Base-by-base conservation (phyloP, 2,113 vertebrate species). In the Pardalotus punctatus region DNA sequence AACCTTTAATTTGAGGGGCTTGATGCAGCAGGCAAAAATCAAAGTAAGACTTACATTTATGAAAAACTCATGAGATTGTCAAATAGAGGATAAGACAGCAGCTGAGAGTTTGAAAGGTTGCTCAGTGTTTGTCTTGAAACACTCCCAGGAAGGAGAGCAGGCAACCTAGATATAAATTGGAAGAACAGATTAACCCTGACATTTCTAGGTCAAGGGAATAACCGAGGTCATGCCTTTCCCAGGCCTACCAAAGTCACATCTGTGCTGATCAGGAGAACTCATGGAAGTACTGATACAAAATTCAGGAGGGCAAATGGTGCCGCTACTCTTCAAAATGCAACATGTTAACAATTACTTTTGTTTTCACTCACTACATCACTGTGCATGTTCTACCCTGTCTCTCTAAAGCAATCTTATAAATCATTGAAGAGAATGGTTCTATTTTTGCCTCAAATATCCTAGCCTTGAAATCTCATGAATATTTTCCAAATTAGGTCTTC, bases 391-490 rank as follows among this genome's bases (percentile, higher is more conserved):
- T 97, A 93, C 95, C 43, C 93, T 94, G 90, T 98, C 96, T 97
- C 74, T 96, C 96, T 97, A 95, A 98, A 98, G 97, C 93, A 97
- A 95, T 97, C 96, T 97, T 97, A 97, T 98, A 98, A 98, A 98
- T 98, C 96, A 97, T 98, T 98, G 96, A 98, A 96, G 94, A 97
- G 94, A 96, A 97, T 94, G 88, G 77, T 97, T 97, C 98, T 98
- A 97, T 98, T 98, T 98, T 97, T 97, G 87, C 90, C 70, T 97
- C 83, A 96, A 92, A 97, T 93, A 97, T 86, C 50, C 90, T 76
- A 95, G 97, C 94, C 97, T 95, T 96, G 91, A 96, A 97, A 85
- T 85, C 91, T 94, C 96, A 96, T 93, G 93, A 97, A 96, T 97
- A 96, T 96, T 96, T 97, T 96, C 95, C 91, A 97, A 97, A 97